phyloP scores from a whole-genome alignment of 1,140 invertebrate genomes.

The Zaprionus africanus region DNA sequence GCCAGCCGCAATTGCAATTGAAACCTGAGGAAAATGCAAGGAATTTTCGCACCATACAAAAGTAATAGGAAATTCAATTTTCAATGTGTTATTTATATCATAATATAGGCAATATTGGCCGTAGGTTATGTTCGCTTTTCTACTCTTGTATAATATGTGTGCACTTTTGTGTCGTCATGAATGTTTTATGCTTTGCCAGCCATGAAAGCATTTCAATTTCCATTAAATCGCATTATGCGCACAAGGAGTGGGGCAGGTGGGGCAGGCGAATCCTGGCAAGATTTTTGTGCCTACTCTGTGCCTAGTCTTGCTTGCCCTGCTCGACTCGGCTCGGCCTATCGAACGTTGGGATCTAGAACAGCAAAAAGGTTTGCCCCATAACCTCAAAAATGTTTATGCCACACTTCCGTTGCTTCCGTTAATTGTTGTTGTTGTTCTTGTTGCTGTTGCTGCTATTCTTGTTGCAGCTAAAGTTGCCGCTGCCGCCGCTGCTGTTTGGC shows the following conservation, averaged over 20 bases:
- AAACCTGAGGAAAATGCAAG: not conserved
- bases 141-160: not conserved
- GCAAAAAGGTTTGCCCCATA: conserved; percentile 74
- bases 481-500: conserved; percentile 52
- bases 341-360: conserved; percentile 46
- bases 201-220: conserved; percentile 44
- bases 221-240: conserved; percentile 41
- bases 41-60: not conserved
- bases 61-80: not conserved
- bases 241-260: not conserved
- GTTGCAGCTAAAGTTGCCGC: conserved; percentile 15
- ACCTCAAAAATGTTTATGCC: conserved; percentile 79
- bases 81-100: not conserved
- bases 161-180: not conserved
- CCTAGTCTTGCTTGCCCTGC: conserved; percentile 6
- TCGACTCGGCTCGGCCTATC: conserved; percentile 21
- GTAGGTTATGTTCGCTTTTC: not conserved
- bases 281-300: conserved; percentile 33
- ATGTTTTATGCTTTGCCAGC: conserved; percentile 7
- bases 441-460: conserved; percentile 35
- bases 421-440: conserved; percentile 37
- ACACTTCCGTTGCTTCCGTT: conserved; percentile 66
- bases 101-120: not conserved
- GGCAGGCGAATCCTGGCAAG: conserved; percentile 7
- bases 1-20: not conserved